A percentile compares a stretch with the other conserved stretches of the same genome.
Conservation (phyloP, 35 echinoderm and acorn worm species). For the Apostichopus parvimensis region DNA sequence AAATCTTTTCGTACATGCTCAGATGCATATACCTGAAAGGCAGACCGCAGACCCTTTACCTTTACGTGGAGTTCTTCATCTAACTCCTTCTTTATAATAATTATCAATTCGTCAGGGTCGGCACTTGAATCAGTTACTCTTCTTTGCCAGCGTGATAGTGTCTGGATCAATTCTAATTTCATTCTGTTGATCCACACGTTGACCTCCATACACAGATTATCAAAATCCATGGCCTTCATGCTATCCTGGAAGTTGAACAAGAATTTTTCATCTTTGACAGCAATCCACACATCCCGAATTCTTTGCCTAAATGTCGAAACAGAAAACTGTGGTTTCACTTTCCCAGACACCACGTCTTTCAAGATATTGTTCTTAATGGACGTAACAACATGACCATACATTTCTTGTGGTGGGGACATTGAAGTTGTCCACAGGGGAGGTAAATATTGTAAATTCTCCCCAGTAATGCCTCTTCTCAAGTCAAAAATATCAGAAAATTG, state of each 20-base stretch:
- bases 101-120: not conserved
- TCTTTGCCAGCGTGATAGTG: not conserved
- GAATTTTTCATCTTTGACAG: slow-evolving; percentile 19
- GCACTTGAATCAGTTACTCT: not conserved
- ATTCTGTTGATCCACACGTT: not conserved
- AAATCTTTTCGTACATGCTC: not conserved
- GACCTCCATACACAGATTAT: slow-evolving; percentile 3
- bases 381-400: not conserved
- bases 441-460: slow-evolving; percentile 38
- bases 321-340: not conserved
- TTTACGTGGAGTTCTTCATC: not conserved
- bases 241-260: slow-evolving; percentile 18
- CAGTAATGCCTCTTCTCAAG: not conserved
- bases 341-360: not conserved
- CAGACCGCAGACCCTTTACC: not conserved
- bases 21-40: not conserved
- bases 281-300: slow-evolving; percentile 4
- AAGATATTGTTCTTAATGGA: slow-evolving; percentile 1
- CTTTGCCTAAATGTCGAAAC: slow-evolving; percentile 6
- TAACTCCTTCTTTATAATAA: not conserved
- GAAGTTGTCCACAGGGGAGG: slow-evolving; percentile 17
- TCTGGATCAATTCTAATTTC: not conserved
- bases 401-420: slow-evolving; percentile 22
- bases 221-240: not conserved
- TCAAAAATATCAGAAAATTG: slow-evolving; percentile 23